Percentiles rank a stretch among this genome's conserved stretches.
Conservation (phyloP, 2,113 vertebrate genomes). For the Melierax canorus region DNA sequence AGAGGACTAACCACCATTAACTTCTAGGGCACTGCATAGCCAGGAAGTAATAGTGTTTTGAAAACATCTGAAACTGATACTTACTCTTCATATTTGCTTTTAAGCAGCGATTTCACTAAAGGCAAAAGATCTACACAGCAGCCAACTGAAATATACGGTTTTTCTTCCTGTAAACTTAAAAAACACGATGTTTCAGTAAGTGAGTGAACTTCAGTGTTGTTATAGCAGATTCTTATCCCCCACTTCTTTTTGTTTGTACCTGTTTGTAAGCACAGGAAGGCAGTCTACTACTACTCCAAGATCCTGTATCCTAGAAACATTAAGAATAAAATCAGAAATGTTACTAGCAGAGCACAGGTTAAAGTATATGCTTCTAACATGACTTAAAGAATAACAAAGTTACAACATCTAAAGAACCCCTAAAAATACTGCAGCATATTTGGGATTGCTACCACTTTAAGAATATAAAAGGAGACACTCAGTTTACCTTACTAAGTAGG, state of each 20-base stretch:
- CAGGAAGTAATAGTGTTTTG: neutral
- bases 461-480: neutral
- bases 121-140: slow-evolving; percentile 93
- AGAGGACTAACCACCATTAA: neutral
- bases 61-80: slow-evolving; percentile 42
- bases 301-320: slow-evolving; percentile 84
- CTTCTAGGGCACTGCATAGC: neutral
- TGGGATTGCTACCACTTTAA: neutral
- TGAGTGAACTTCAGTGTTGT: neutral
- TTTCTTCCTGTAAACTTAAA: slow-evolving; percentile 86
- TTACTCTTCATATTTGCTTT: slow-evolving; percentile 91
- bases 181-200: slow-evolving; percentile 33
- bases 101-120: slow-evolving; percentile 84
- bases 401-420: neutral
- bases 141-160: slow-evolving; percentile 82
- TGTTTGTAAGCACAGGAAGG: slow-evolving; percentile 89
- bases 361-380: neutral
- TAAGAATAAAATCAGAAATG: neutral
- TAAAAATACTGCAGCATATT: neutral
- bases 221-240: neutral
- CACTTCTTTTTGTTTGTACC: slow-evolving; percentile 70
- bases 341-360: neutral
- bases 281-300: slow-evolving; percentile 89
- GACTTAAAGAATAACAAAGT: neutral
- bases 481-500: slow-evolving; percentile 89